phyloP scores from a whole-genome alignment of 2,888 invertebrate species.

The Synanthedon tipuliformis region DNA sequence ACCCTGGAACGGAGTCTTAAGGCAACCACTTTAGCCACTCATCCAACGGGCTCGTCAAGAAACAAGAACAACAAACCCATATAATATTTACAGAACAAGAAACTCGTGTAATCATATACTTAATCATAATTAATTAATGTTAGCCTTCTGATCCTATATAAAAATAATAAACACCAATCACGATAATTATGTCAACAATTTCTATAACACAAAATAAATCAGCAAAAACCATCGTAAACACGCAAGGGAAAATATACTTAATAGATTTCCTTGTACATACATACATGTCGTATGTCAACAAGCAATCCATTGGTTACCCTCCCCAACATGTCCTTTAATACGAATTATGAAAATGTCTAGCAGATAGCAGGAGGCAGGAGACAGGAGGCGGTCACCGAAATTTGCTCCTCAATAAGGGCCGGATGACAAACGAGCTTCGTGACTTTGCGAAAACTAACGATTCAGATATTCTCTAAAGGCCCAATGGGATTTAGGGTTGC shows the following conservation, averaged over 20 bases:
- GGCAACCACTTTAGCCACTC: too few species aligned
- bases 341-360: constrained; percentile 47
- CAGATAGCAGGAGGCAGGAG: constrained; percentile 21
- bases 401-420: constrained; percentile 36
- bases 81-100: too few species aligned
- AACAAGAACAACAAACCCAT: too few species aligned
- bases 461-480: constrained; percentile 24
- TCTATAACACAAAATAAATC: too few species aligned
- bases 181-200: too few species aligned
- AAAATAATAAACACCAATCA: too few species aligned
- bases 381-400: constrained; percentile 1
- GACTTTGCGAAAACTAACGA: constrained; percentile 32
- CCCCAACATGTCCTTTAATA: constrained; percentile 22
- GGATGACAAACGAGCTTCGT: constrained; percentile 49
- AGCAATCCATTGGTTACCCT: constrained; percentile 12
- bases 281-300: constrained; percentile 12
- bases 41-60: too few species aligned
- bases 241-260: neutral
- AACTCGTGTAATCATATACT: too few species aligned
- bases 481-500: constrained; percentile 11
- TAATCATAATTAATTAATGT: too few species aligned
- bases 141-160: too few species aligned
- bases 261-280: constrained; percentile 2
- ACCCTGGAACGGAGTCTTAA: too few species aligned
- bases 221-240: too few species aligned